A percentile compares a stretch with the other conserved stretches of the same genome.
Conservation (phyloP, 1,140 invertebrate species). For the Oncopodura yosiiana region DNA sequence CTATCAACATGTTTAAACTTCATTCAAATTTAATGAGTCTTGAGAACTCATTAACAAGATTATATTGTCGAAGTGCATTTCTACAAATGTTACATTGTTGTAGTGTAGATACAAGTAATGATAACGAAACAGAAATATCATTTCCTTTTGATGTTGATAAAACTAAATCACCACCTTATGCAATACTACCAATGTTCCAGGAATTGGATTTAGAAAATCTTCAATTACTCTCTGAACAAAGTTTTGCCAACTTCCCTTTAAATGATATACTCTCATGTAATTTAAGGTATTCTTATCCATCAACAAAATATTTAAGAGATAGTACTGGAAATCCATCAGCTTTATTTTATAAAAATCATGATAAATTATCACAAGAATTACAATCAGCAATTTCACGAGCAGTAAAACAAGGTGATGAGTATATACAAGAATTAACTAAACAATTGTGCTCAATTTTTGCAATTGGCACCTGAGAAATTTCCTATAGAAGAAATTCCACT, state of each 20-base stretch:
- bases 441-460: neutral
- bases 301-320: conserved; percentile 7
- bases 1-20: conserved; percentile 40
- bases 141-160: conserved; percentile 37
- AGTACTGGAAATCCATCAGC: conserved; percentile 9
- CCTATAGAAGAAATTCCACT: neutral
- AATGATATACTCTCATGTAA: conserved; percentile 10
- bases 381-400: neutral
- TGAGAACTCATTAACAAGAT: conserved; percentile 38
- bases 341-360: conserved; percentile 4
- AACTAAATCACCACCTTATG: conserved; percentile 40
- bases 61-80: conserved; percentile 40
- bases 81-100: conserved; percentile 41
- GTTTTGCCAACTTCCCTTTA: neutral
- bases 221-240: conserved; percentile 38
- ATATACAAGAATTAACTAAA: neutral
- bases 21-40: conserved; percentile 39
- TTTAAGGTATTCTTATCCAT: neutral
- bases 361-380: neutral
- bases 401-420: neutral
- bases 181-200: conserved; percentile 39
- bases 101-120: too few species aligned
- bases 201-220: conserved; percentile 43
- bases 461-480: conserved; percentile 8
- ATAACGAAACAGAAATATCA: conserved; percentile 36